phyloP scores from a whole-genome alignment of 2,113 vertebrate genomes.

The Diphyllodes magnificus region DNA sequence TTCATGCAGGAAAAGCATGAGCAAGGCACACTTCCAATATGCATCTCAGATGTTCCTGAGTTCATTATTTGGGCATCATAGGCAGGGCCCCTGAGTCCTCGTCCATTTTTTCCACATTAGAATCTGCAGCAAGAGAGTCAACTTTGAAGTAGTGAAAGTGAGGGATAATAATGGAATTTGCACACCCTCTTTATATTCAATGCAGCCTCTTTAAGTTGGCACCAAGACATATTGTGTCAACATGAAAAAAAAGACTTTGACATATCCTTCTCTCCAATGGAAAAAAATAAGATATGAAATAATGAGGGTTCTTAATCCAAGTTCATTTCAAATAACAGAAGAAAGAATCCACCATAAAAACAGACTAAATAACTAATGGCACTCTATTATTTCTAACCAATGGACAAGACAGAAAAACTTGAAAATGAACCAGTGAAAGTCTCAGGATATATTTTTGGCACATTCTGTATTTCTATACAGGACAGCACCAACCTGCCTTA shows the following conservation, averaged over 20 bases:
- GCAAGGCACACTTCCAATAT: not conserved
- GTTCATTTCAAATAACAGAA: not conserved
- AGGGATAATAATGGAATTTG: not conserved
- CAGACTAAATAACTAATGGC: not conserved
- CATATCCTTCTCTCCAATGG: not conserved
- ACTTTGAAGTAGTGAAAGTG: not conserved
- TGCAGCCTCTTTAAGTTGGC: not conserved
- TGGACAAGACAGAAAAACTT: not conserved
- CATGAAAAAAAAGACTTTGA: not conserved
- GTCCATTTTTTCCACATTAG: not conserved
- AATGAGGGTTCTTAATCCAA: not conserved
- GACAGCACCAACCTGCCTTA: not conserved
- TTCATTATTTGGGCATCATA: not conserved
- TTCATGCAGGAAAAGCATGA: not conserved
- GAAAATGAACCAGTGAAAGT: not conserved
- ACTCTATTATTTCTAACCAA: not conserved
- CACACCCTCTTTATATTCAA: not conserved
- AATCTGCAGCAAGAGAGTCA: not conserved
- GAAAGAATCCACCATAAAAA: not conserved
- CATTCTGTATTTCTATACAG: not conserved
- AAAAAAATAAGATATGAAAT: not conserved
- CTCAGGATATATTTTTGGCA: not conserved
- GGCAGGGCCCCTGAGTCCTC: accelerated
- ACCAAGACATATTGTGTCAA: not conserved
- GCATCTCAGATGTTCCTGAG: not conserved